Percentiles rank a stretch among this genome's conserved stretches.
phyloP scores from a whole-genome alignment of 92 coral and sea anemone species.

The Epizoanthus stellaris region DNA sequence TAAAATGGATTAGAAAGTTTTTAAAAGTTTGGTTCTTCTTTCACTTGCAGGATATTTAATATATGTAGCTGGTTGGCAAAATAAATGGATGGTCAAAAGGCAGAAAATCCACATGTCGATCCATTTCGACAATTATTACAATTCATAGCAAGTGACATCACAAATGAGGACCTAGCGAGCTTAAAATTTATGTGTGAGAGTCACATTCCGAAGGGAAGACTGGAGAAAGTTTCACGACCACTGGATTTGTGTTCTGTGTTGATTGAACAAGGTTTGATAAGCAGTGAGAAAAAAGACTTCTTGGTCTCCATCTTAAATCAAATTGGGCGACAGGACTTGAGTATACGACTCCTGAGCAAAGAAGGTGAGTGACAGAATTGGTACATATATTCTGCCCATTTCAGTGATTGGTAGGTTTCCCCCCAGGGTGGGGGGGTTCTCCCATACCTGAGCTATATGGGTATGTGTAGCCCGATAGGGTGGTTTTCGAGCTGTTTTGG shows the following conservation, averaged over 20 bases:
- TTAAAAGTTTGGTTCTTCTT: background rate
- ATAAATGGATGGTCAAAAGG: background rate
- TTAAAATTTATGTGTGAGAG: conserved; percentile 36
- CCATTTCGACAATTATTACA: conserved; percentile 35
- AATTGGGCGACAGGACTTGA: conserved; percentile 38
- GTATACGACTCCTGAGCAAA: conserved; percentile 2
- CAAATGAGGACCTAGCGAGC: conserved; percentile 18
- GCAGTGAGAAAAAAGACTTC: background rate
- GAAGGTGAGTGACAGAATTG: background rate
- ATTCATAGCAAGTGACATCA: conserved; percentile 33
- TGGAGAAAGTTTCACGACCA: conserved; percentile 21
- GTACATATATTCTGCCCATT: too few relatives aligned
- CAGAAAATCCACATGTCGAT: conserved; percentile 17
- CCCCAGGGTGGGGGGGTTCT: too few relatives aligned
- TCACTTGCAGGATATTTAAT: background rate
- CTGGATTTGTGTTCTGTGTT: conserved; percentile 34
- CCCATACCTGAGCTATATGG: too few relatives aligned
- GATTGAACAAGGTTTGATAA: conserved; percentile 33
- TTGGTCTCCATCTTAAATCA: conserved; percentile 16
- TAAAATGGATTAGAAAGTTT: too few relatives aligned
- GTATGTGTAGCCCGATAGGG: too few relatives aligned
- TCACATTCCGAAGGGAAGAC: conserved; percentile 39
- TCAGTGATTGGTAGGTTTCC: too few relatives aligned
- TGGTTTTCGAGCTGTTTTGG: too few relatives aligned
- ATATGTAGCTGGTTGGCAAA: background rate